Base-by-base conservation (phyloP, 2,888 invertebrate species). In the Nomada flava region DNA sequence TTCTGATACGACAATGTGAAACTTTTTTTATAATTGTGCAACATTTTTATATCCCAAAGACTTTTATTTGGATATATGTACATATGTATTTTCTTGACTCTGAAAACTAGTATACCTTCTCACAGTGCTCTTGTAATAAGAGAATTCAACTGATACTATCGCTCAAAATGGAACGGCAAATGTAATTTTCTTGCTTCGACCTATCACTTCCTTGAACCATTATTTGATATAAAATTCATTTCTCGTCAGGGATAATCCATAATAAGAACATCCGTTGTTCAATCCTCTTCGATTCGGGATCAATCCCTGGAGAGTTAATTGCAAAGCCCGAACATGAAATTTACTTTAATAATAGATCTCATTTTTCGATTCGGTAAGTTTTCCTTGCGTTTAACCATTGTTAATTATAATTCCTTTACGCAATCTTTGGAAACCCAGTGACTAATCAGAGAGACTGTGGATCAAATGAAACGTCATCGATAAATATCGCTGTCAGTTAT, bases 311-410 rank as follows among this genome's bases (percentile, higher is more conserved):
- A 29, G 18, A 15, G n/a, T 42, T 26, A 50, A 36, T 74, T 50
- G 15, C 60, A 20, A 13, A 11, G 26, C 53, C 13, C 50, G 55
- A 76, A 71, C 59, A n/a, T 36, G 36, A 69, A 75, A 69, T 69
- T 75, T 60, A 13, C 59, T 75, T 69, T 52, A 69, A 75, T 69
- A 69, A 75, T 60, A 69, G 36, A 75, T 69, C n/a, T 26, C 18
- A 60, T 50, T 23, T n/a, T 26, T 59, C 59, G 13, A 23, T 60
- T 52, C 50, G 36, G 36, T 7, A 36, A 57, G 36, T 47, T 50
- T 59, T 59, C 23, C 23, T 15, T 0, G 13, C 26, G n/a, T 60
- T 60, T 63, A 70, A 71, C 36, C 47, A 29, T 10, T 3, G 13
- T 55, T 75, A 20, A 62, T 53, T 44, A 44, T 20, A 57, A 42